Evolutionary conservation across 2,888 invertebrate genomes (phyloP), one percentile per base, ranked within the genome.

Genomic region (Ormyrus pomaceus): DNA sequence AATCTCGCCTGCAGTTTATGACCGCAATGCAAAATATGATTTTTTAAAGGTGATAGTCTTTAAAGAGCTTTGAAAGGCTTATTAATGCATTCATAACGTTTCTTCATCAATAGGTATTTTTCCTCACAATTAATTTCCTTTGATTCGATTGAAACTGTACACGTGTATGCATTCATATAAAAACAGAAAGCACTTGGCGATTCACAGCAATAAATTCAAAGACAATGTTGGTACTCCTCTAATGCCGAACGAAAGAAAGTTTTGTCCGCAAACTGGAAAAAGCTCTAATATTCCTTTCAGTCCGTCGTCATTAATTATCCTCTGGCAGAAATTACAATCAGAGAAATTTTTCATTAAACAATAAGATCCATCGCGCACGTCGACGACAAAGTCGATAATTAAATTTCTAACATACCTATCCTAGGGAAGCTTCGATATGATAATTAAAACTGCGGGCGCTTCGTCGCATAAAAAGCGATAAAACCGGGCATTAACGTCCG

Each of bases 321-420:
- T 13, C 56, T 1, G n/a, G 34, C 7, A 59, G n/a, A 72, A 62
- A 62, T 61, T 48, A 71, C 11, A 62, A 45, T 53, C 46, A 11
- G 4, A 56, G 64, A 65, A 74, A 19, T 74, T 73, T 74, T 48
- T 64, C 73, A 56, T 55, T 34, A 19, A 10, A 55, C 45, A 2
- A 53, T 34, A 11, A 48, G 6, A 53, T 6, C 13, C 34, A 34
- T 34, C 34, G 34, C 34, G 34, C 34, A 4, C 34, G 34, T 34
- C 34, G 34, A 34, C 34, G 34, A 6, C 59, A 46, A 53, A 13
- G 65, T 72, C 34, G 53, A 19, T 72, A 71, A 78, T 78, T 66
- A 78, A 78, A 78, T 78, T 78, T 66, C 59, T 66, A 66, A 72
- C 56, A 48, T 59, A 53, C 58, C 66, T 19, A 6, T 11, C 46